phyloP scores from a whole-genome alignment of 2,888 invertebrate genomes.

The Rugalucina vietnamica region DNA sequence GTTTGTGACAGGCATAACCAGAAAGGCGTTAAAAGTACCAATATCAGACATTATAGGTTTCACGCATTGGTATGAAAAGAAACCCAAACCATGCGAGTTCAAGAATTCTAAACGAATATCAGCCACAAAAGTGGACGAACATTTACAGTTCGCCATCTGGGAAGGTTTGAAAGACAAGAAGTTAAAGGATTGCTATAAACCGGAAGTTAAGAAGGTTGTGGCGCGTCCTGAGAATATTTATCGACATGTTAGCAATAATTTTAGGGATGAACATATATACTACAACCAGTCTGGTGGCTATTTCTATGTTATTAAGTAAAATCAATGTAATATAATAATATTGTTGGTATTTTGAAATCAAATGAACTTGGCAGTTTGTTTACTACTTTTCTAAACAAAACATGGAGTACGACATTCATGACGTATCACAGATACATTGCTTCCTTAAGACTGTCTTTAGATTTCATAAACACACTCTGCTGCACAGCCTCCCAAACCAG shows the following conservation, averaged over 20 bases:
- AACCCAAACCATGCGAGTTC: conserved; percentile 69
- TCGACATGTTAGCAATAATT: not conserved
- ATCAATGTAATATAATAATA: not conserved
- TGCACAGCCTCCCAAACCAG: not conserved
- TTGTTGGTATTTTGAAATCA: not conserved
- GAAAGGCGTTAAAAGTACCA: conserved; percentile 57
- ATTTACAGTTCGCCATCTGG: conserved; percentile 59
- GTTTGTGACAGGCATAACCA: conserved; percentile 73
- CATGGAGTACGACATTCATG: no score
- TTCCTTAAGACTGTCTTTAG: not conserved
- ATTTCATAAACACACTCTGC: not conserved
- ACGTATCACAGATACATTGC: not conserved
- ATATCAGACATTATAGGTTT: conserved; percentile 64
- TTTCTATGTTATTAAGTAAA: conserved; percentile 35
- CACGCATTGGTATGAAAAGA: conserved; percentile 68
- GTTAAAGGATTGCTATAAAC: conserved; percentile 41
- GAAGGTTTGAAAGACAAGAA: conserved; percentile 45
- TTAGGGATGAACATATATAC: conserved; percentile 53
- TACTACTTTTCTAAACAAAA: no score
- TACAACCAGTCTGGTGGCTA: conserved; percentile 40
- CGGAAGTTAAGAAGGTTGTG: conserved; percentile 9
- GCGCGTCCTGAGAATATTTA: conserved; percentile 35
- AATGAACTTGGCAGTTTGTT: not conserved
- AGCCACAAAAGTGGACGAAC: conserved; percentile 58
- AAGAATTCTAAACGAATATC: conserved; percentile 58